Percentiles rank a stretch among this genome's conserved stretches.
Evolutionary conservation across 2,797 vertebrate species (phyloP).

Genomic region (Nannoperca obscura): DNA sequence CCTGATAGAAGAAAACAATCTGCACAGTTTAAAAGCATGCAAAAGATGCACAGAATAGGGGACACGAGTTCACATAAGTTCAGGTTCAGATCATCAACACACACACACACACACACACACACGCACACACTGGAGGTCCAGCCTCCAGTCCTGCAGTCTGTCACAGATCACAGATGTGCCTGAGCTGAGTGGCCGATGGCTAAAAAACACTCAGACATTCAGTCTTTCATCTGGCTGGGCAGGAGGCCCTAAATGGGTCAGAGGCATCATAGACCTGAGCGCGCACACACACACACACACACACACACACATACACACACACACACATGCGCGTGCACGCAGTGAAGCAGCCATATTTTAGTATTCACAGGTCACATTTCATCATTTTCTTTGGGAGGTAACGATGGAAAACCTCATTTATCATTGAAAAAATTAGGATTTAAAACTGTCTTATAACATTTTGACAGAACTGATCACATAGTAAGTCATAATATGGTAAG

Average conservation of each 20-base stretch:
- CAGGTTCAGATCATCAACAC: constrained; percentile 11
- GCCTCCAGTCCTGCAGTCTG: constrained; percentile 60
- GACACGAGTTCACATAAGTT: constrained; percentile 6
- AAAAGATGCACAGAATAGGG: neutral
- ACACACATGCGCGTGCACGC: neutral
- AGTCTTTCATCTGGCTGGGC: constrained; percentile 70
- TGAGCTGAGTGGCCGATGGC: constrained; percentile 51
- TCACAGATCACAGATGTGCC: constrained; percentile 75
- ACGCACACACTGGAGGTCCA: constrained; percentile 4
- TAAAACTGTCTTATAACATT: neutral
- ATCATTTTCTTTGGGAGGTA: neutral
- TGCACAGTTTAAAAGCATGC: neutral
- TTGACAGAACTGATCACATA: neutral
- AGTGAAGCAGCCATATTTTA: constrained; percentile 26
- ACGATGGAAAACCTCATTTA: constrained; percentile 28
- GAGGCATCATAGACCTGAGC: constrained; percentile 54
- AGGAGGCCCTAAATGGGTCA: constrained; percentile 79
- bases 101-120: constrained; percentile 17
- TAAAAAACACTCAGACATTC: constrained; percentile 61
- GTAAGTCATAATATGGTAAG: neutral
- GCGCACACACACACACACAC: constrained; percentile 16
- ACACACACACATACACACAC: constrained; percentile 9
- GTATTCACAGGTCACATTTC: constrained; percentile 59
- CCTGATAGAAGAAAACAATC: neutral
- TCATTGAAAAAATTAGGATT: constrained; percentile 8